phyloP scores from a whole-genome alignment of 2,797 vertebrate species.

The Oreochromis grahami region DNA sequence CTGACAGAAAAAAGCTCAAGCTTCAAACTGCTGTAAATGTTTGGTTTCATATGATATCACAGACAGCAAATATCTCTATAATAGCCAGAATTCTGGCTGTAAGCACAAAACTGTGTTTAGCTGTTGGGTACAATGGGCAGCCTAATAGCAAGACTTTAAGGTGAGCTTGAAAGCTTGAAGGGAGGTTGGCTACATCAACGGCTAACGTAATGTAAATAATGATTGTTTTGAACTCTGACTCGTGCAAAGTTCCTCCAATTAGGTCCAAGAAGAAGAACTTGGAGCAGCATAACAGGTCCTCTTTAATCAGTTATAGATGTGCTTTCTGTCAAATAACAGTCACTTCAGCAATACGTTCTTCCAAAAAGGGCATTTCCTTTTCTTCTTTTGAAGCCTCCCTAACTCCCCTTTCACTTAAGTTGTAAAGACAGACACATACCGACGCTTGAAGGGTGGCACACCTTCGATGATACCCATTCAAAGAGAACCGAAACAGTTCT shows the following conservation, averaged over 20 bases:
- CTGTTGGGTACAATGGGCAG: not conserved
- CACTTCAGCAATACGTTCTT: not conserved
- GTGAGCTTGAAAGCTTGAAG: not conserved
- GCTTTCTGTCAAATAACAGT: not conserved
- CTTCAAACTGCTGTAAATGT: not conserved
- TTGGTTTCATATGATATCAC: not conserved
- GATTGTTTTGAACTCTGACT: not conserved
- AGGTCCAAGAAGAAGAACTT: not conserved
- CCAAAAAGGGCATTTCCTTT: not conserved
- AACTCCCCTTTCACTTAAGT: not conserved
- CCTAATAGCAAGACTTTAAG: not conserved
- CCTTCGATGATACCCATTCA: conserved; percentile 13
- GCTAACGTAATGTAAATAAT: not conserved
- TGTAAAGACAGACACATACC: not conserved
- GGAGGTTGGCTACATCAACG: not conserved
- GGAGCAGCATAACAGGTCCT: not conserved
- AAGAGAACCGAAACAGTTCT: conserved; percentile 17
- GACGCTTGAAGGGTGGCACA: not conserved
- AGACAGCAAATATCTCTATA: not conserved
- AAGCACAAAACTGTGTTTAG: not conserved
- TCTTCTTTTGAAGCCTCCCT: not conserved
- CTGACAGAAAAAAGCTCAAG: not conserved
- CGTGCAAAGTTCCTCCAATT: not conserved
- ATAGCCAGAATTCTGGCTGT: not conserved
- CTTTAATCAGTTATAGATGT: not conserved